Conservation (phyloP, 2,113 vertebrate genomes). For the Urocolius indicus region DNA sequence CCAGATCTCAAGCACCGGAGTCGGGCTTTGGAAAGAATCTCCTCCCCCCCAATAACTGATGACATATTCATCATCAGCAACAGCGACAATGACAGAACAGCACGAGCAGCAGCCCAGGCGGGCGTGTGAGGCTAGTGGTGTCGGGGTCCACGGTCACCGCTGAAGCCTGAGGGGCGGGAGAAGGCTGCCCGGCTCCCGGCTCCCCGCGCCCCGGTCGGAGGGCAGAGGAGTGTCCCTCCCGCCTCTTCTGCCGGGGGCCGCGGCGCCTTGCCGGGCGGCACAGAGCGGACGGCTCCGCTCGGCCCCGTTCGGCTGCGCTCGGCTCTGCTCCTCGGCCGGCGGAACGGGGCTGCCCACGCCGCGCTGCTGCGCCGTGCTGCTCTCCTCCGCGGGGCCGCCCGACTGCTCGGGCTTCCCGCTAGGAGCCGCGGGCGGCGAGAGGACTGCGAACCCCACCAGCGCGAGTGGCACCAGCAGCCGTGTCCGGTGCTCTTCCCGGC, state of each 20-base stretch:
- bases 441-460: too few relatives aligned
- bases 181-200: background rate
- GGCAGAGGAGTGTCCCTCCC: fast-evolving
- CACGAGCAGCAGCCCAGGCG: background rate
- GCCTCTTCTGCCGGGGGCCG: too few relatives aligned
- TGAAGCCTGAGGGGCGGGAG: background rate
- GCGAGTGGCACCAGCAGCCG: background rate
- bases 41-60: background rate
- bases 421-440: too few relatives aligned
- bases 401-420: background rate
- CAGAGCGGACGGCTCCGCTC: too few relatives aligned
- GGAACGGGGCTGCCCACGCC: background rate
- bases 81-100: background rate
- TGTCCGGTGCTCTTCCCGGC: background rate
- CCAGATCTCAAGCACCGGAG: fast-evolving
- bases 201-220: fast-evolving
- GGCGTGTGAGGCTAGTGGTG: background rate
- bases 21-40: background rate
- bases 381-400: too few relatives aligned
- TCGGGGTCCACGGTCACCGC: background rate
- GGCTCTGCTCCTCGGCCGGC: background rate
- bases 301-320: background rate
- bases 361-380: too few relatives aligned
- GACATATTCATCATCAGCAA: too few relatives aligned
- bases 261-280: background rate